Percentiles rank a stretch among this genome's conserved stretches.
Evolutionary conservation across 2,113 vertebrate species (phyloP).

Genomic region (Tringa solitaria): DNA sequence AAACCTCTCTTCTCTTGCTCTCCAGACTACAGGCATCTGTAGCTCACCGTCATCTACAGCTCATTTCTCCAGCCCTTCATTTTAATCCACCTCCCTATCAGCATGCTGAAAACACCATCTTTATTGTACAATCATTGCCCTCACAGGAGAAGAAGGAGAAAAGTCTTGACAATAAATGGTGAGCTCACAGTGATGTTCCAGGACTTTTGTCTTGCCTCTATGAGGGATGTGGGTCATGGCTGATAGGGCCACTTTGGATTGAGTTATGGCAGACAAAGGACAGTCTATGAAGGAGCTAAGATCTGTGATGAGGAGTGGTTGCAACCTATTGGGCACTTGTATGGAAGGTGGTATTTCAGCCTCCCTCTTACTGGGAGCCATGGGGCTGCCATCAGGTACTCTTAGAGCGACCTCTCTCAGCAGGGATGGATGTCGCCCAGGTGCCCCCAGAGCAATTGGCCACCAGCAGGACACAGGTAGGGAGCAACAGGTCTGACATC

Average conservation of each 20-base stretch:
- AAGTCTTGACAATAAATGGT: background rate
- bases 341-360: background rate
- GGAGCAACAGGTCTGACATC: background rate
- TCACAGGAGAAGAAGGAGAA: background rate
- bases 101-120: background rate
- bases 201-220: background rate
- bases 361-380: background rate
- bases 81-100: background rate
- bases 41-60: background rate
- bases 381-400: background rate
- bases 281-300: background rate
- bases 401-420: background rate
- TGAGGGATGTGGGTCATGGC: rapidly evolving
- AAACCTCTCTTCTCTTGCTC: background rate
- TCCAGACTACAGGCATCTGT: background rate
- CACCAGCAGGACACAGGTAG: background rate
- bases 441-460: background rate
- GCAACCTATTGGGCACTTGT: rapidly evolving
- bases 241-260: background rate
- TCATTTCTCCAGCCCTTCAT: background rate
- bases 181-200: background rate
- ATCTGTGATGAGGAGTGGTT: background rate
- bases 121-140: background rate
- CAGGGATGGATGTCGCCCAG: background rate
- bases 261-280: background rate